Conservation (phyloP, 92 coral and sea anemone genomes). For the Epizoanthus fatuus region DNA sequence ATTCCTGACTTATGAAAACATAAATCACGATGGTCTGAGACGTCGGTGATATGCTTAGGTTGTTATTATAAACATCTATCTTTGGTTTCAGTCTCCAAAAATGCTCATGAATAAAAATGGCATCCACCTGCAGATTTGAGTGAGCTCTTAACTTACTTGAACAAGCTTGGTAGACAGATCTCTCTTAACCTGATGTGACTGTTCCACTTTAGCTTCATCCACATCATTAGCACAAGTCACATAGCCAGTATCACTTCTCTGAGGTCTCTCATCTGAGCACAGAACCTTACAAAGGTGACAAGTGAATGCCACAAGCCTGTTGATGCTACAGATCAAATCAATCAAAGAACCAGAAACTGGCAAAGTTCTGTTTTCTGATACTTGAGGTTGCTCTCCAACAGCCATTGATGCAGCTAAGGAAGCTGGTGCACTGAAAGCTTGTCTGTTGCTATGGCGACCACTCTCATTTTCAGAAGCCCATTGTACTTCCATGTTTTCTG, state of each 20-base stretch:
- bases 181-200: constrained; percentile 63
- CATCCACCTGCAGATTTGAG: no score
- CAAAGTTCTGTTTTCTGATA: constrained; percentile 10
- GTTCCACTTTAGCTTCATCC: constrained; percentile 39
- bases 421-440: not conserved
- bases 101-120: no score
- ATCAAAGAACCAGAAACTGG: constrained; percentile 93
- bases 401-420: not conserved
- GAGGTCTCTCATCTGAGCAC: constrained; percentile 70
- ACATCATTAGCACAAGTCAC: constrained; percentile 43
- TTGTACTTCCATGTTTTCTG: not conserved
- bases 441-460: not conserved
- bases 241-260: constrained; percentile 41
- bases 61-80: no score
- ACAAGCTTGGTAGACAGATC: constrained; percentile 71
- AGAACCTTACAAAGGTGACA: constrained; percentile 89
- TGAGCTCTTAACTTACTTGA: constrained; percentile 53
- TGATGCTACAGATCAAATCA: constrained; percentile 86
- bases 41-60: no score
- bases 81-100: no score
- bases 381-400: not conserved
- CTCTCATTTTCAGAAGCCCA: not conserved
- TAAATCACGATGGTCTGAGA: no score
- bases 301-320: constrained; percentile 84
- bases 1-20: no score